phyloP scores from a whole-genome alignment of 1,140 invertebrate genomes.

The Chrysopa pallens region DNA sequence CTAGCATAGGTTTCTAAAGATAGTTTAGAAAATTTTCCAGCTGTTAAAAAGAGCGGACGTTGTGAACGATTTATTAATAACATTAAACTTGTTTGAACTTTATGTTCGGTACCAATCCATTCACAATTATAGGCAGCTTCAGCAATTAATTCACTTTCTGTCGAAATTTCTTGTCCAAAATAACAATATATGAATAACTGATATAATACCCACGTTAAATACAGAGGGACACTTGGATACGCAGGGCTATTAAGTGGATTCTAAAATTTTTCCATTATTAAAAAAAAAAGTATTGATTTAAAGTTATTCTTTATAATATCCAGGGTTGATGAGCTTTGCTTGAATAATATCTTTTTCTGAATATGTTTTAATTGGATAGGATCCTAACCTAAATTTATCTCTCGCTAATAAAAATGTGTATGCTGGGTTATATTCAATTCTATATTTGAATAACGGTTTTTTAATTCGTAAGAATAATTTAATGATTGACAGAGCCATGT shows the following conservation, averaged over 20 bases:
- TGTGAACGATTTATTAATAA: neutral
- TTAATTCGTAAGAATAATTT: too few relatives aligned
- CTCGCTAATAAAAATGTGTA: too few relatives aligned
- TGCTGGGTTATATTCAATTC: too few relatives aligned
- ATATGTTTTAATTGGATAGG: too few relatives aligned
- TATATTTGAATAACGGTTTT: too few relatives aligned
- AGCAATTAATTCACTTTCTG: neutral
- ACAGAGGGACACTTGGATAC: neutral
- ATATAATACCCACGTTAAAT: neutral
- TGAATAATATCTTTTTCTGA: too few relatives aligned
- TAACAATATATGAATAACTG: slow-evolving; percentile 3
- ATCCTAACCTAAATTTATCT: too few relatives aligned
- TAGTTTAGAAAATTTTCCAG: slow-evolving; percentile 3
- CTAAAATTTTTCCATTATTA: too few relatives aligned
- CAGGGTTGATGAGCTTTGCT: too few relatives aligned
- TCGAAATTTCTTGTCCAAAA: slow-evolving; percentile 3
- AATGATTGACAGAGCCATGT: too few relatives aligned
- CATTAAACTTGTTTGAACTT: neutral
- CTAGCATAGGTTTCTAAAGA: neutral
- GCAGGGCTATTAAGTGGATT: neutral
- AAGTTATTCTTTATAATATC: too few relatives aligned
- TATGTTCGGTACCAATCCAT: slow-evolving; percentile 1
- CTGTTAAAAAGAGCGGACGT: neutral
- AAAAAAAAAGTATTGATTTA: too few relatives aligned
- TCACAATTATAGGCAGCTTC: slow-evolving; percentile 1